Evolutionary conservation across 2,113 vertebrate genomes (phyloP), one percentile per base, ranked within the genome.

Genomic region (Herpailurus yagouaroundi): DNA sequence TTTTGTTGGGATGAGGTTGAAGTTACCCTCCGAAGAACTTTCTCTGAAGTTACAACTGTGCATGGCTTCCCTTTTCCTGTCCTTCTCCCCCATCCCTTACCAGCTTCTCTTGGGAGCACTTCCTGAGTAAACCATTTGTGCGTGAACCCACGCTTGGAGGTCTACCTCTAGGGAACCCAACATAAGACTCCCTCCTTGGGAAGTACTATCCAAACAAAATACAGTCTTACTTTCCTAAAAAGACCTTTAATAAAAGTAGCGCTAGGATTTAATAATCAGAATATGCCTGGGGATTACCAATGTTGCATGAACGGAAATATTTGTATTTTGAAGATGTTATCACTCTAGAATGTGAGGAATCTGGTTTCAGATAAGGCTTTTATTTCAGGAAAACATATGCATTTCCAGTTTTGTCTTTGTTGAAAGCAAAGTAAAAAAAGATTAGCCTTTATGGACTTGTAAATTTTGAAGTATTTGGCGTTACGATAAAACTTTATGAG

Each of bases 401-500:
- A 93, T 74, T 96, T 92, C 48, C 76, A 79, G 55, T 80, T 81
- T 41, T 31, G 38, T 63, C 45, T 86, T 33, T 92, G 63, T 25
- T 89, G 29, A 96, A 73, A 36, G 9, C 38, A 64, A 15, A 94
- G 79, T 60, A 25, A 79, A 93, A 85, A 76, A 94, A 95, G 23
- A 74, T 69, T 80, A 84, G 50, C 16, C 18, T 91, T 93, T 86
- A 94, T 18, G 16, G 89, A 85, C 89, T 94, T 81, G 69, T 89
- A 92, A 91, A 96, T 73, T 82, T 97, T 94, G 38, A 96, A 95
- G 55, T 94, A 69, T 57, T 94, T 74, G 73, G 31, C 92, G 10
- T 88, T 96, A 55, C 27, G 31, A 81, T 95, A 93, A 97, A 86
- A 81, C 25, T 97, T 89, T 57, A 93, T 68, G 69, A 79, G 93